These are phyloP conservation scores for Calyptommatus sinebrachiatus DNA, from an alignment of 2,113 vertebrate genomes.

Conservation along the genomic window DNA sequence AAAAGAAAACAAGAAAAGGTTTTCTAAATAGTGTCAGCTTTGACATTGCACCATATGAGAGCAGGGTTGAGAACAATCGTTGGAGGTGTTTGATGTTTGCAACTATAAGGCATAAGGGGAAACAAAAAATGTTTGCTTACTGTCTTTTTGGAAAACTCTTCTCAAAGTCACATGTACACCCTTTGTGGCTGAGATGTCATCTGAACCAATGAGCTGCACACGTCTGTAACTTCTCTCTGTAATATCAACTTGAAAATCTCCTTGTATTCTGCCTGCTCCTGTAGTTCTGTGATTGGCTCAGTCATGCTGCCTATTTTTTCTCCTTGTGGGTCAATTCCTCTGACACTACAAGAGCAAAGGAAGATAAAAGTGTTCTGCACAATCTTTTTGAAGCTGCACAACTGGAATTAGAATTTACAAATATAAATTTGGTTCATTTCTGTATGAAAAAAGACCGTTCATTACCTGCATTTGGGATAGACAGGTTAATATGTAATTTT, in stretches of 20 bases:
- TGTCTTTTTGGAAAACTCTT: constrained; percentile 24
- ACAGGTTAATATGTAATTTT: background rate
- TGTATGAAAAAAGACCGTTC: background rate
- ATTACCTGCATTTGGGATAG: background rate
- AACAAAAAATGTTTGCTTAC: constrained; percentile 13
- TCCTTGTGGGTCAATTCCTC: constrained; percentile 20
- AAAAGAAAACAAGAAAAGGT: background rate
- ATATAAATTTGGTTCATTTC: background rate
- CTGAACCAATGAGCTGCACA: constrained; percentile 7
- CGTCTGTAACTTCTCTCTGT: constrained; percentile 24
- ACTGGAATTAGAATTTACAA: constrained; percentile 14
- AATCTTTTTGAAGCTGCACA: background rate
- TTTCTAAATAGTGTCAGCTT: constrained; percentile 32
- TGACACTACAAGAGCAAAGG: constrained; percentile 2
- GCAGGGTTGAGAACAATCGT: background rate
- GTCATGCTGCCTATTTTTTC: rapidly evolving
- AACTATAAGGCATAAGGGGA: constrained; percentile 21
- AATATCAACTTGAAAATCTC: background rate
- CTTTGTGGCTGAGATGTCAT: constrained; percentile 16
- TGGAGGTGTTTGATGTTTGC: constrained; percentile 4
- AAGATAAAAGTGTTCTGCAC: constrained; percentile 14
- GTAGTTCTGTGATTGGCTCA: constrained; percentile 29
- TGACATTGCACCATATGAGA: background rate
- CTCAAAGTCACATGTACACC: constrained; percentile 21
- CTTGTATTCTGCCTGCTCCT: background rate